A percentile compares a stretch with the other conserved stretches of the same genome.
These are phyloP conservation scores for Lepidocyrtoides sp. DNA, from an alignment of 2,888 invertebrate species.

Conservation along the genomic window DNA sequence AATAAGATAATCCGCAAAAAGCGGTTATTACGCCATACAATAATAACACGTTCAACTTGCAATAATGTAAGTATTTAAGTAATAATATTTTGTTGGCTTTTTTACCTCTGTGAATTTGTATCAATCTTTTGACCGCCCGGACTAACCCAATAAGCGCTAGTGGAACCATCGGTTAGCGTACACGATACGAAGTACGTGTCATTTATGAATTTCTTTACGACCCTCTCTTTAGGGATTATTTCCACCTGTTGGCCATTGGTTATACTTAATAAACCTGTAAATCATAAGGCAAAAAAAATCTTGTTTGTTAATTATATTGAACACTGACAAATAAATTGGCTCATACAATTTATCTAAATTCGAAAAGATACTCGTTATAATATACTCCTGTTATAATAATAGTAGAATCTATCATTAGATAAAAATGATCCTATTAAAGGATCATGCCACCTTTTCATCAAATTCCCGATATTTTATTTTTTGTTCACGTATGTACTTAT, in stretches of 20 bases:
- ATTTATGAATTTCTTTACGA: constrained; percentile 85
- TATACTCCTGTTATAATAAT: no score
- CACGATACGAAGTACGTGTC: constrained; percentile 85
- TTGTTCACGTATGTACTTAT: no score
- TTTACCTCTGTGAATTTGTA: constrained; percentile 80
- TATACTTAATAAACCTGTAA: constrained; percentile 82
- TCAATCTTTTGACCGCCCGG: constrained; percentile 82
- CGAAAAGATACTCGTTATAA: no score
- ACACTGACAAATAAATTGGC: no score
- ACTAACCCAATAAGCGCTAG: constrained; percentile 82
- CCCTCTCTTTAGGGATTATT: constrained; percentile 82
- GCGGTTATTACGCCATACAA: not conserved
- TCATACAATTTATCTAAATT: no score
- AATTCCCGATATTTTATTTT: no score
- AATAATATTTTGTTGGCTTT: not conserved
- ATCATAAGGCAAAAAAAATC: constrained; percentile 7
- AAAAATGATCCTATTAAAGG: no score
- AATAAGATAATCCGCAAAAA: not conserved
- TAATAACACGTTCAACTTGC: no score
- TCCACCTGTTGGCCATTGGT: constrained; percentile 83
- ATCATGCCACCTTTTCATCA: no score
- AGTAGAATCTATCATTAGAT: no score
- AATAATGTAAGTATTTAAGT: no score
- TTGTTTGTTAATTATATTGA: no score
- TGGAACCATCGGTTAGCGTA: constrained; percentile 80